These are phyloP conservation scores for Lynx canadensis DNA, from an alignment of 2,113 vertebrate species.

Conservation along the genomic window DNA sequence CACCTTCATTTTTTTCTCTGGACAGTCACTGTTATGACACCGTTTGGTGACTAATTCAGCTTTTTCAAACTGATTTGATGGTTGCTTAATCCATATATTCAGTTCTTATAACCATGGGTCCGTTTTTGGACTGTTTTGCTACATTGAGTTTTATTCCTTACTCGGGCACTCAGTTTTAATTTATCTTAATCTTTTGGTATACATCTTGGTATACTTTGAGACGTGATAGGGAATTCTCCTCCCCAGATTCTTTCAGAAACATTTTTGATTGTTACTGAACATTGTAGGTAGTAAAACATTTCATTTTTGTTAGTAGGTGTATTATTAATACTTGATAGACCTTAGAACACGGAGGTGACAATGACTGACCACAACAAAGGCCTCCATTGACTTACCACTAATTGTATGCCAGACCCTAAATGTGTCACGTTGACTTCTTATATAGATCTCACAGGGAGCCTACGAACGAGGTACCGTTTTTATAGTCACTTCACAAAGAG, in stretches of 20 bases:
- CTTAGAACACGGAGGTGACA: neutral
- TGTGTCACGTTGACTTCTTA: neutral
- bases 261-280: neutral
- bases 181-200: neutral
- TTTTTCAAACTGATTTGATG: neutral
- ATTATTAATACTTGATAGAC: neutral
- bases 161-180: neutral
- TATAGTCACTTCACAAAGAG: neutral
- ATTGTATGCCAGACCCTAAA: neutral
- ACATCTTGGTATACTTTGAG: slow-evolving; percentile 10
- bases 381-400: neutral
- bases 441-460: neutral
- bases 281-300: neutral
- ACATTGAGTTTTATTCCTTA: neutral
- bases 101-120: neutral
- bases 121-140: neutral
- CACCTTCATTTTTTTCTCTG: neutral
- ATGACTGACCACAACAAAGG: neutral
- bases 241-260: neutral
- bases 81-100: neutral
- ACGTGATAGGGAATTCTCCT: neutral
- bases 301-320: neutral
- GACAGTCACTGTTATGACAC: neutral
- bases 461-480: neutral
- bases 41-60: neutral